phyloP scores from a whole-genome alignment of 2,888 invertebrate genomes.

The Leptogaster cylindrica region DNA sequence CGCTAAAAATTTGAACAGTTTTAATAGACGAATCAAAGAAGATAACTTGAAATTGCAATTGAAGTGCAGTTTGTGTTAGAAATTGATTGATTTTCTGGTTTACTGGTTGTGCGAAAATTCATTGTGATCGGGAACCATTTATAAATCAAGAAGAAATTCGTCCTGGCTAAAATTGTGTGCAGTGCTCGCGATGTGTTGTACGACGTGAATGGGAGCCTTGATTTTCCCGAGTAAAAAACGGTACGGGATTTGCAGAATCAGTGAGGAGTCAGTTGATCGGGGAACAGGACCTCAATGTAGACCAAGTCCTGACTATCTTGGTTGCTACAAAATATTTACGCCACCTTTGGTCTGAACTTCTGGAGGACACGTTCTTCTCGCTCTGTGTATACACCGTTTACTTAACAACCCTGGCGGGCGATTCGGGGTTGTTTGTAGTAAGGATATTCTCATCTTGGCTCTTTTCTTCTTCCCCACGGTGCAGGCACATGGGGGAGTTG shows the following conservation, averaged over 20 bases:
- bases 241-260: conserved; percentile 23
- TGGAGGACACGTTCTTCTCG: conserved; percentile 14
- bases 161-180: conserved; percentile 8
- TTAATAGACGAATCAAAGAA: background rate
- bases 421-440: conserved; percentile 29
- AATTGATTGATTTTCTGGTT: conserved; percentile 31
- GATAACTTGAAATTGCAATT: background rate
- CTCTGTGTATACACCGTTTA: background rate
- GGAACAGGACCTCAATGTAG: background rate
- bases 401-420: conserved; percentile 20
- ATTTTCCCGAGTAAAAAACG: background rate
- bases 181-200: conserved; percentile 20
- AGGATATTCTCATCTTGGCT: conserved; percentile 15
- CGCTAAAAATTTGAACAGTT: background rate
- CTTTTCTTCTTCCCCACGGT: background rate
- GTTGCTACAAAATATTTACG: conserved; percentile 10
- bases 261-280: background rate
- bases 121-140: conserved; percentile 1
- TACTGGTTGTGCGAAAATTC: conserved; percentile 14
- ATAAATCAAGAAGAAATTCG: background rate
- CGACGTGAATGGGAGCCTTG: conserved; percentile 10
- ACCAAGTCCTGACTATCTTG: background rate
- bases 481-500: background rate
- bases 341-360: conserved; percentile 11
- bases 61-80: conserved; percentile 30